Evolutionary conservation across 2,888 invertebrate genomes (phyloP).

Genomic region (Protula sp.): DNA sequence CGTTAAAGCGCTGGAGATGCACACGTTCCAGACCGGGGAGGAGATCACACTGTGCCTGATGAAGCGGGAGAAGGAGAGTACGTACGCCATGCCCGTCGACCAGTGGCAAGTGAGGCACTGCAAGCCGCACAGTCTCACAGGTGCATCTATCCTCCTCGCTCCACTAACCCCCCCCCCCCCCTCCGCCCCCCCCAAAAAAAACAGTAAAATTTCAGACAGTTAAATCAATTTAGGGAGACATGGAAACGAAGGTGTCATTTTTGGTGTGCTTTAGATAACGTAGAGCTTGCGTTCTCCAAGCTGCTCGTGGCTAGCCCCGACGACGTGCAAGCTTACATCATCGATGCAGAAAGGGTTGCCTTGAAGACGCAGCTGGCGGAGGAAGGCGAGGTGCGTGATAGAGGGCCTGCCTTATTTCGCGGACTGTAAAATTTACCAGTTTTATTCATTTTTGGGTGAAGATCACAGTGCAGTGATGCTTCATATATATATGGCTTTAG

Average conservation of each 20-base stretch:
- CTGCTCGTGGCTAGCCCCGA: slow-evolving; percentile 58
- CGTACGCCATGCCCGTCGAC: slow-evolving; percentile 36
- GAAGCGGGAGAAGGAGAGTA: slow-evolving; percentile 69
- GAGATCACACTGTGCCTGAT: slow-evolving; percentile 75
- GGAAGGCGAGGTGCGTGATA: slow-evolving; percentile 58
- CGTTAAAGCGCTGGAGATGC: slow-evolving; percentile 57
- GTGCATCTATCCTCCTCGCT: background rate
- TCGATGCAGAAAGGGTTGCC: slow-evolving; percentile 71
- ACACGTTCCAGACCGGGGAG: slow-evolving; percentile 58
- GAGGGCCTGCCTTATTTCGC: too few species aligned
- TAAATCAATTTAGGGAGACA: too few species aligned
- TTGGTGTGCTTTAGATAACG: too few species aligned
- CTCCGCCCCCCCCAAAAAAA: too few species aligned
- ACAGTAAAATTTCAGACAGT: too few species aligned
- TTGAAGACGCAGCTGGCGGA: slow-evolving; percentile 60
- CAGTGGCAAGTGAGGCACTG: slow-evolving; percentile 29
- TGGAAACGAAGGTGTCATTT: too few species aligned
- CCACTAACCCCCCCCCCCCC: too few species aligned
- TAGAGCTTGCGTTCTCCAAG: slow-evolving; percentile 57
- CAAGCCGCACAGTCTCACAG: background rate
- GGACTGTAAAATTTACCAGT: too few species aligned
- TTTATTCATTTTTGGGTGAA: too few species aligned
- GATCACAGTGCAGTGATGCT: too few species aligned
- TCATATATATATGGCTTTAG: too few species aligned
- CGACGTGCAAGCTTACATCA: slow-evolving; percentile 46